Evolutionary conservation across 2,888 invertebrate genomes (phyloP).

Genomic region (Barypeithes pellucidus): DNA sequence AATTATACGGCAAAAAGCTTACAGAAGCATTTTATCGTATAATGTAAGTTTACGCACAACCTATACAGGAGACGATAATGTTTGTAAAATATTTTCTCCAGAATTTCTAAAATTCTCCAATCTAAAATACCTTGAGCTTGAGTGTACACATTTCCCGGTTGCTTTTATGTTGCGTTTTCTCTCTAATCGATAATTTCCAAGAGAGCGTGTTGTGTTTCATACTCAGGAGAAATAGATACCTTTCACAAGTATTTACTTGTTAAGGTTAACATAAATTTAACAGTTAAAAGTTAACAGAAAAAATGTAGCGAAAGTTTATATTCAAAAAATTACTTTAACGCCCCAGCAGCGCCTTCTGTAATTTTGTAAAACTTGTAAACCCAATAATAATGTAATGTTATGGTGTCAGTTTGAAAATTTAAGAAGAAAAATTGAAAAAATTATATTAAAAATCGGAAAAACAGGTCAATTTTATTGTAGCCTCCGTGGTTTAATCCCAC

Average conservation of each 20-base stretch:
- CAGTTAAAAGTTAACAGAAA: not conserved
- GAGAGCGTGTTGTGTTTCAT: conserved; percentile 4
- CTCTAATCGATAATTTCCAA: conserved; percentile 21
- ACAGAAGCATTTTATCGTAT: not conserved
- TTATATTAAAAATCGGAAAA: too few relatives aligned
- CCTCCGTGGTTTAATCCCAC: too few relatives aligned
- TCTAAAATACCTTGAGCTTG: conserved; percentile 15
- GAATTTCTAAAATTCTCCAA: conserved; percentile 11
- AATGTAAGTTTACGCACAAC: too few relatives aligned
- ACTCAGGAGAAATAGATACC: conserved; percentile 3
- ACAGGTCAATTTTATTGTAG: too few relatives aligned
- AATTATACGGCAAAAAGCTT: too few relatives aligned
- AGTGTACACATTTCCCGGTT: conserved; percentile 14
- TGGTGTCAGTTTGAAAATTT: too few relatives aligned
- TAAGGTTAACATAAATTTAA: not conserved
- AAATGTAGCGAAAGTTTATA: too few relatives aligned
- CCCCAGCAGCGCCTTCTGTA: too few relatives aligned
- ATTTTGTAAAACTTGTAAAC: too few relatives aligned
- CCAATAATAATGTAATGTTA: too few relatives aligned
- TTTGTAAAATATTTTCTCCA: not conserved
- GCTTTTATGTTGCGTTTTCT: conserved; percentile 16
- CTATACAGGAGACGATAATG: not conserved
- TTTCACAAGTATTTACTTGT: not conserved
- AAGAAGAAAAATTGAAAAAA: too few relatives aligned
- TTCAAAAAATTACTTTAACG: too few relatives aligned